These are phyloP conservation scores for Elephas maximus DNA, from an alignment of 2,113 vertebrate species.

Conservation along the genomic window DNA sequence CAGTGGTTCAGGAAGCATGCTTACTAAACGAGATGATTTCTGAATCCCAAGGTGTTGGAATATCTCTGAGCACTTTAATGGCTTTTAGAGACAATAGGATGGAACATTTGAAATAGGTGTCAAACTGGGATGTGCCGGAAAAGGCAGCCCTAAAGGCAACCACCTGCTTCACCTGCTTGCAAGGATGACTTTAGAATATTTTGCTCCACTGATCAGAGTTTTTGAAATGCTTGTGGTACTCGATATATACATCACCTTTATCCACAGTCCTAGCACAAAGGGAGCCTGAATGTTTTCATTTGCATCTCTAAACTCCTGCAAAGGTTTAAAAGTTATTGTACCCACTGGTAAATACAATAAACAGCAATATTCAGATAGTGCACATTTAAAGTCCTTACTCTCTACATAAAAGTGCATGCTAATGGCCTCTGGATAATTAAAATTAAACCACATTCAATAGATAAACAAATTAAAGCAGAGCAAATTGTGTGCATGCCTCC, in stretches of 20 bases:
- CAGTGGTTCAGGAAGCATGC: neutral
- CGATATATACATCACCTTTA: neutral
- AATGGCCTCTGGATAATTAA: conserved; percentile 74
- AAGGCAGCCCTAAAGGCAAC: neutral
- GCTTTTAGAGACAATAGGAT: neutral
- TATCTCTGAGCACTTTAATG: conserved; percentile 36
- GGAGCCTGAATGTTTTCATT: conserved; percentile 59
- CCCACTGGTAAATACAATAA: conserved; percentile 61
- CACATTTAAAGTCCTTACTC: conserved; percentile 68
- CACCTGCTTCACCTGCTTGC: conserved; percentile 41
- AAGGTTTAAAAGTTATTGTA: conserved; percentile 68
- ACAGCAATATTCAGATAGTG: conserved; percentile 63
- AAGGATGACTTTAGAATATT: conserved; percentile 39
- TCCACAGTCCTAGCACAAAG: neutral
- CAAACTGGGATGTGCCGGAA: neutral
- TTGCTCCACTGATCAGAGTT: conserved; percentile 18
- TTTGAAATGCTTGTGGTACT: neutral
- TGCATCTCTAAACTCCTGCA: conserved; percentile 51
- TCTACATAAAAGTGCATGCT: conserved; percentile 66
- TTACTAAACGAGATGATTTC: conserved; percentile 16
- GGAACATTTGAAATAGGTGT: neutral
- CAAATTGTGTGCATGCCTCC: conserved; percentile 67
- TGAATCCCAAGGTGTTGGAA: neutral
- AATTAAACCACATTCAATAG: conserved; percentile 77
- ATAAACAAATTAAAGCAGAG: conserved; percentile 82